phyloP scores from a whole-genome alignment of 2,113 vertebrate species.

The Tautogolabrus adspersus region DNA sequence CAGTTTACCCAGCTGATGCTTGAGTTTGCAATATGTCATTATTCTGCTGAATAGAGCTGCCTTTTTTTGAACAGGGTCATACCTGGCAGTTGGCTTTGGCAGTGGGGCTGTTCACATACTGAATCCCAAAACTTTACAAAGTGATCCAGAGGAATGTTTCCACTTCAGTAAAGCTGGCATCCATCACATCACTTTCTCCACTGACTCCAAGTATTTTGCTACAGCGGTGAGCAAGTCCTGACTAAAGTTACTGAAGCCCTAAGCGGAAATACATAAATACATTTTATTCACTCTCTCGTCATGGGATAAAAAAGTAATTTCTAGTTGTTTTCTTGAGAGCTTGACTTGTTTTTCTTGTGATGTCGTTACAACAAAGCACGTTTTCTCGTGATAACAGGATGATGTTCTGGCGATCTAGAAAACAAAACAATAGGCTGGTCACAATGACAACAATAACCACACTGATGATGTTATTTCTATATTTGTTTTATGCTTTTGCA shows the following conservation, averaged over 20 bases:
- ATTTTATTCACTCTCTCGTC: too few relatives aligned
- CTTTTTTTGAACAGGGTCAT: slow-evolving; percentile 79
- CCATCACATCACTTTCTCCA: slow-evolving; percentile 89
- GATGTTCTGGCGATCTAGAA: too few relatives aligned
- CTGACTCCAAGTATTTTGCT: slow-evolving; percentile 89
- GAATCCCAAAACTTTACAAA: slow-evolving; percentile 85
- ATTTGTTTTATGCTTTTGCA: too few relatives aligned
- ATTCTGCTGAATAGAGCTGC: background rate
- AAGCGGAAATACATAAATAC: too few relatives aligned
- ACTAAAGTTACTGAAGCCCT: background rate
- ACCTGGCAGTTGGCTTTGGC: slow-evolving; percentile 89
- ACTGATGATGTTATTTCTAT: too few relatives aligned
- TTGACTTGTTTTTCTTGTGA: too few relatives aligned
- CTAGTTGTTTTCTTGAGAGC: too few relatives aligned
- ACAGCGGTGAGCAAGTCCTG: slow-evolving; percentile 86
- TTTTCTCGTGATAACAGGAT: too few relatives aligned
- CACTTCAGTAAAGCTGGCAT: slow-evolving; percentile 82
- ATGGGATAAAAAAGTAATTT: too few relatives aligned
- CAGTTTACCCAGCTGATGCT: background rate
- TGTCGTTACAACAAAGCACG: too few relatives aligned
- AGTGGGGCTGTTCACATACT: slow-evolving; percentile 89
- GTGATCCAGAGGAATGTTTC: slow-evolving; percentile 81
- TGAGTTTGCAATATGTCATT: background rate
- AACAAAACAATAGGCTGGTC: too few relatives aligned
- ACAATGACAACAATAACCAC: too few relatives aligned